Evolutionary conservation across 2,888 invertebrate species (phyloP).

Genomic region (Mythimna impura): DNA sequence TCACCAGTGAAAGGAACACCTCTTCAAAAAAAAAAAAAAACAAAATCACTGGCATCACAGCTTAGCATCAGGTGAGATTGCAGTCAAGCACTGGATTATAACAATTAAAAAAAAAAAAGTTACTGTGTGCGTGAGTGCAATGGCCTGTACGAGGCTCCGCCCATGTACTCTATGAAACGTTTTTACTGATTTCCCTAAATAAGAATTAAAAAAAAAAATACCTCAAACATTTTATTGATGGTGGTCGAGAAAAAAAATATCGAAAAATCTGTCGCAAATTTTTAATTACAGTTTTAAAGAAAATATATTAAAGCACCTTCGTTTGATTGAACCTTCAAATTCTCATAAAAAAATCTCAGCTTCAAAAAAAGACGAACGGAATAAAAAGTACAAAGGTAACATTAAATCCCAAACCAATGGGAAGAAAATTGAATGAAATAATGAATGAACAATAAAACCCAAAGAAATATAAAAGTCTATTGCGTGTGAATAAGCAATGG

Average conservation of each 20-base stretch:
- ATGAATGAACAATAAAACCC: constrained; percentile 52
- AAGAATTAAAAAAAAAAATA: too few species aligned
- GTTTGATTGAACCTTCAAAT: constrained; percentile 1
- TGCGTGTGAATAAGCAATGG: constrained; percentile 48
- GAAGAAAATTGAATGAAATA: constrained; percentile 49
- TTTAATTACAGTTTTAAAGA: not conserved
- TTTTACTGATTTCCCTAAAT: too few species aligned
- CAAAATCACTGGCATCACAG: too few species aligned
- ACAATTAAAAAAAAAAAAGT: too few species aligned
- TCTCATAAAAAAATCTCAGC: constrained; percentile 4
- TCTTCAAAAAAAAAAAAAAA: too few species aligned
- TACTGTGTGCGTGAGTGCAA: too few species aligned
- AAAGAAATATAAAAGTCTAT: constrained; percentile 44
- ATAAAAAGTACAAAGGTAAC: constrained; percentile 28
- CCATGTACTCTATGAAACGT: too few species aligned
- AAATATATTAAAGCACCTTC: not conserved
- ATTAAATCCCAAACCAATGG: constrained; percentile 36
- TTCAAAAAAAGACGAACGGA: constrained; percentile 5
- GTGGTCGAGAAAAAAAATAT: not conserved
- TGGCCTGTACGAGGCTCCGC: too few species aligned
- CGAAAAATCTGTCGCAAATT: not conserved
- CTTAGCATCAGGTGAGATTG: too few species aligned
- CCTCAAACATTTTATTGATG: too few species aligned
- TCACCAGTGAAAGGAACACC: too few species aligned
- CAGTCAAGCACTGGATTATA: too few species aligned